Evolutionary conservation across 2,113 vertebrate genomes (phyloP).

Genomic region (Xenotilapia caudafasciata): DNA sequence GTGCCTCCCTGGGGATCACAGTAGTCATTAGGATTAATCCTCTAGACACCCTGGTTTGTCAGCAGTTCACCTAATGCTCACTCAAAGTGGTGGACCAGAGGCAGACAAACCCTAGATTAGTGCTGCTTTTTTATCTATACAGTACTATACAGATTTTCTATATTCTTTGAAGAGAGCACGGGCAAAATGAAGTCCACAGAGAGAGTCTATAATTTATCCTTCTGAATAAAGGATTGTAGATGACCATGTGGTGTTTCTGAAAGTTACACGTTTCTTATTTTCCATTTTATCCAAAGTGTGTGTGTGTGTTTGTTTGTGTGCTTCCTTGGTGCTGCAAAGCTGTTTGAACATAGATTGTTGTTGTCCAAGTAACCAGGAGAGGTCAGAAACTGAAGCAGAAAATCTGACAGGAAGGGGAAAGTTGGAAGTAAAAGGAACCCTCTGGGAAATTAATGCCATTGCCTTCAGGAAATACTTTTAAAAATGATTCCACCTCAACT

Average conservation of each 20-base stretch:
- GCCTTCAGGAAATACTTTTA: not conserved
- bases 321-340: not conserved
- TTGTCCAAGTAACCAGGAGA: constrained; percentile 28
- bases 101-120: not conserved
- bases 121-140: not conserved
- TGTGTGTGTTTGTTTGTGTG: not conserved
- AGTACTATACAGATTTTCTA: not conserved
- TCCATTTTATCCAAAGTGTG: not conserved
- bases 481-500: not conserved
- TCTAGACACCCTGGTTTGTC: not conserved
- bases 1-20: not conserved
- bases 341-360: not conserved
- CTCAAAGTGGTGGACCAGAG: not conserved
- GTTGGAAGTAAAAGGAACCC: not conserved
- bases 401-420: not conserved
- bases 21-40: not conserved
- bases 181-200: not conserved
- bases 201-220: not conserved
- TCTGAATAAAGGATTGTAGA: not conserved
- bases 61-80: not conserved
- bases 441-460: not conserved
- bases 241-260: not conserved
- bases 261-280: not conserved
- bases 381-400: not conserved
- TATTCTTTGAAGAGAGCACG: not conserved